Conservation (phyloP, 2,888 invertebrate genomes). For the Dugesia japonica region DNA sequence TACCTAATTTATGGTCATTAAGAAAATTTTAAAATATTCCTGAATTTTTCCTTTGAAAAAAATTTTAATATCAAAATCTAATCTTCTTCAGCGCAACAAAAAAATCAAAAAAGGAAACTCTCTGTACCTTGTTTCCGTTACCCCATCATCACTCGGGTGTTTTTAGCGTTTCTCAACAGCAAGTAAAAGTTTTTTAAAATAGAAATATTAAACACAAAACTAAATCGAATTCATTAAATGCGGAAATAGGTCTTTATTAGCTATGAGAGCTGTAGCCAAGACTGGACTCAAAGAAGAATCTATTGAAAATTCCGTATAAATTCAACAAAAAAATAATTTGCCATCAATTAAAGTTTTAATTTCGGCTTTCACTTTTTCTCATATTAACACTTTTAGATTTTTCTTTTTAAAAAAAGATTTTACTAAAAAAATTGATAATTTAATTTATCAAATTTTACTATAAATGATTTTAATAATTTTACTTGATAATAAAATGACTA, state of each 20-base stretch:
- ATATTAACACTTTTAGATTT: too few species aligned
- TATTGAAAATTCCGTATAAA: too few species aligned
- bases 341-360: too few species aligned
- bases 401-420: too few species aligned
- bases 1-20: too few species aligned
- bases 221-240: constrained; percentile 2
- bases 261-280: constrained; percentile 1
- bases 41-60: not conserved
- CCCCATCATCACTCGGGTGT: constrained; percentile 1
- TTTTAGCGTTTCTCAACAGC: not conserved
- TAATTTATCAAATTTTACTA: too few species aligned
- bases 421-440: too few species aligned
- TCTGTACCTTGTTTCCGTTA: constrained; percentile 16
- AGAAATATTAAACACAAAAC: constrained; percentile 15
- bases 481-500: too few species aligned
- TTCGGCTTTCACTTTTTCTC: too few species aligned
- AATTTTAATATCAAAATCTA: not conserved
- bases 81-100: not conserved
- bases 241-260: constrained; percentile 20
- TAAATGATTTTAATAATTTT: too few species aligned
- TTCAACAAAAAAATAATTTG: too few species aligned
- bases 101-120: constrained; percentile 20
- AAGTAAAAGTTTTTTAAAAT: not conserved
- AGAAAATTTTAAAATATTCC: too few species aligned
- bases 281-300: not conserved